Evolutionary conservation across 2,113 vertebrate species (phyloP), one percentile per base, ranked within the genome.

Genomic region (Pteruthius melanotis): DNA sequence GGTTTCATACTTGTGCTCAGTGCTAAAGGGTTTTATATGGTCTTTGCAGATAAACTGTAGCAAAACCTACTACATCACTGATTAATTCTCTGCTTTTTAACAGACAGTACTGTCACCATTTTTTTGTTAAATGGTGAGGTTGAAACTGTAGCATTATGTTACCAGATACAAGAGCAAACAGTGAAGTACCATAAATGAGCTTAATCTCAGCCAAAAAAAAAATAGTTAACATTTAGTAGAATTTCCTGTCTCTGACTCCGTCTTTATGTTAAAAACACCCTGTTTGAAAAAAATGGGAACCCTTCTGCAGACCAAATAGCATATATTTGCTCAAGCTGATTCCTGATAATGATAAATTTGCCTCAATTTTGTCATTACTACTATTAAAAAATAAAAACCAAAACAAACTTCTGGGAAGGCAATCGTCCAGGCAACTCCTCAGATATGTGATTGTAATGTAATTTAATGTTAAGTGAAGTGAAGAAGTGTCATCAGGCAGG

Each of bases 51-150:
- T 37, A 88, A 93, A 89, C 5, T 85, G 19, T 23, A 56, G 59
- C 23, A 91, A 78, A 85, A 65, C 28, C 40, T 39, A 16, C 33
- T 10, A 22, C 4, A 26, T n/a, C 39, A n/a, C 31, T 33, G n/a
- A 57, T 37, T 63, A 81, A 74, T 47, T 44, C 42, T 60, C 33
- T 40, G 20, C 47, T 77, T 80, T 40, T 35, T 54, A 93, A 37
- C 6, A 57, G 40, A 22, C n/a, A 49, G 11, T 45, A 19, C 18
- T 57, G 53, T 44, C 24, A 15, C 0, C 0, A 6, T 31, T 2
- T 37, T 35, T 44, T 72, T 24, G 33, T 75, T 87, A 91, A 81
- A 26, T 60, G 23, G 4, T 31, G 24, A 63, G 30, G 33, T 5
- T 75, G 21, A 78, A 93, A 63, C 23, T 54, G 37, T 17, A 70